These are phyloP conservation scores for Agrochola circellaris DNA, from an alignment of 2,888 invertebrate genomes.

Conservation along the genomic window DNA sequence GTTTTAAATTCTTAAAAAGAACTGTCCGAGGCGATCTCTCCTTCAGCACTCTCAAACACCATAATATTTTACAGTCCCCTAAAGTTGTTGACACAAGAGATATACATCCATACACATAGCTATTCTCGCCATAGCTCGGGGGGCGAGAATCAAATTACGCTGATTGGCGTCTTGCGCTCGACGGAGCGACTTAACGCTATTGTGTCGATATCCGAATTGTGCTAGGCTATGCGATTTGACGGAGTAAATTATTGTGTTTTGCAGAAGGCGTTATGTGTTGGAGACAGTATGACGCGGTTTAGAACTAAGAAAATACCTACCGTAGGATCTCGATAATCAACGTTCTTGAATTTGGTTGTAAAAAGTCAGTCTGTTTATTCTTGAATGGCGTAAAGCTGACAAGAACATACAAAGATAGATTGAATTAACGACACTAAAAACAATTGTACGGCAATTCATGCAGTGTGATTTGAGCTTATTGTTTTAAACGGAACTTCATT, in stretches of 20 bases:
- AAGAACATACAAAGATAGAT: too few relatives aligned
- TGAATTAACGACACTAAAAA: not conserved
- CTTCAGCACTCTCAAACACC: slow-evolving; percentile 12
- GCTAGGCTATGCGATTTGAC: slow-evolving; percentile 44
- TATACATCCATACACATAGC: slow-evolving; percentile 26
- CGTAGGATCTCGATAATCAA: not conserved
- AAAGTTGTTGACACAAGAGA: slow-evolving; percentile 50
- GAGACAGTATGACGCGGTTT: not conserved
- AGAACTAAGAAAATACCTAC: not conserved
- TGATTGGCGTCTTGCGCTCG: slow-evolving; percentile 73
- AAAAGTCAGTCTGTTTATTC: too few relatives aligned
- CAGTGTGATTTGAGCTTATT: not conserved
- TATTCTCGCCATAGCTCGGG: slow-evolving; percentile 12
- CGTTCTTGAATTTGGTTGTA: too few relatives aligned
- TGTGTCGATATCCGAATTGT: slow-evolving; percentile 56
- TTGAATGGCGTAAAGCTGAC: too few relatives aligned
- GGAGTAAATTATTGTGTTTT: slow-evolving; percentile 26
- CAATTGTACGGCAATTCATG: not conserved
- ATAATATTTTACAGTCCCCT: slow-evolving; percentile 43
- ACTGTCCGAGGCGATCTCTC: not conserved
- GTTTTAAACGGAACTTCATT: not conserved
- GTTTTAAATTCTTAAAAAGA: not conserved
- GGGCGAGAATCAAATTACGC: slow-evolving; percentile 67
- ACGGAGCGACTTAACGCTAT: slow-evolving; percentile 73
- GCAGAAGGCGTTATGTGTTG: not conserved